Evolutionary conservation across 92 coral and sea anemone genomes (phyloP).

Genomic region (Palythoa heliodiscus): DNA sequence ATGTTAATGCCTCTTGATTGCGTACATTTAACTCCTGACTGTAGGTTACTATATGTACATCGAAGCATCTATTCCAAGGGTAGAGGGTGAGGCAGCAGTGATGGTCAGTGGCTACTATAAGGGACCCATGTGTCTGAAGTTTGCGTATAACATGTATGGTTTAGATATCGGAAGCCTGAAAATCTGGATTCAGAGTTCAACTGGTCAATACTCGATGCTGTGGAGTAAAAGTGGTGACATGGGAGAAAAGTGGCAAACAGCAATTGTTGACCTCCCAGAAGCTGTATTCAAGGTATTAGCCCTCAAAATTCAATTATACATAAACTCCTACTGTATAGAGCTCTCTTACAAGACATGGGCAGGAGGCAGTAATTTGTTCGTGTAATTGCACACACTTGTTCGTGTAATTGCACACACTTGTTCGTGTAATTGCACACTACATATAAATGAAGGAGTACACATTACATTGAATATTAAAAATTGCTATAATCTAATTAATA

Average conservation of each 20-base stretch:
- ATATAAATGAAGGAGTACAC: no score
- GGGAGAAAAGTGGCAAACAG: slow-evolving; percentile 2
- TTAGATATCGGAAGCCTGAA: not conserved
- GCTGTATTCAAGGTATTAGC: not conserved
- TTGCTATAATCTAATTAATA: no score
- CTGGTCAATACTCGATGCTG: slow-evolving; percentile 8
- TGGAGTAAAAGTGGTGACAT: not conserved
- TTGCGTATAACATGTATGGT: slow-evolving; percentile 3
- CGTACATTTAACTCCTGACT: no score
- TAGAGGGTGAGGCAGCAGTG: not conserved
- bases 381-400: no score
- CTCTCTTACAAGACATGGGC: no score
- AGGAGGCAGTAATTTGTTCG: no score
- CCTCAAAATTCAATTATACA: no score
- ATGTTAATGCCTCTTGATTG: no score
- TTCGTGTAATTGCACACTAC: no score
- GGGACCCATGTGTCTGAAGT: slow-evolving; percentile 23
- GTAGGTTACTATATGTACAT: slow-evolving; percentile 12
- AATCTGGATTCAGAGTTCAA: not conserved
- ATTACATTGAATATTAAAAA: no score
- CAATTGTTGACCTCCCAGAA: not conserved
- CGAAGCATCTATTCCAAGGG: slow-evolving; percentile 12
- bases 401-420: no score
- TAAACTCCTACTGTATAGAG: no score
- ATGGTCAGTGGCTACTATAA: slow-evolving; percentile 32